Evolutionary conservation across 2,888 invertebrate species (phyloP).

Genomic region (Acheta domesticus): DNA sequence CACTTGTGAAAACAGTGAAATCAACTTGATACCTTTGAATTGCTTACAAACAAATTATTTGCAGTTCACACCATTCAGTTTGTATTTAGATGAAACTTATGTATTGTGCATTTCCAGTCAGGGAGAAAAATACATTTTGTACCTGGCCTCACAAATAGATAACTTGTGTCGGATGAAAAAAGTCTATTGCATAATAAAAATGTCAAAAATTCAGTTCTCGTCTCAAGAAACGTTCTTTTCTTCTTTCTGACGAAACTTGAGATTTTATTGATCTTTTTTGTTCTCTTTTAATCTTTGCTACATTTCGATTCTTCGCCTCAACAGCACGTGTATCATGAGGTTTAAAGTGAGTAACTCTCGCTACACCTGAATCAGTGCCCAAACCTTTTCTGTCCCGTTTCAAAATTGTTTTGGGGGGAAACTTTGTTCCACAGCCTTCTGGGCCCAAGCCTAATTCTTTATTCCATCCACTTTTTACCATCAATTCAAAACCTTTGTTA

Average conservation of each 20-base stretch:
- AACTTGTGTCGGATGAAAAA: neutral
- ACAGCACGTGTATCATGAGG: conserved; percentile 56
- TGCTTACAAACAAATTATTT: too few species aligned
- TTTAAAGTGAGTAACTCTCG: conserved; percentile 62
- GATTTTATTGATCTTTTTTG: conserved; percentile 39
- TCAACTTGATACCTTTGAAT: too few species aligned
- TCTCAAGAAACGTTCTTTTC: conserved; percentile 41
- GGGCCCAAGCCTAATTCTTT: conserved; percentile 70
- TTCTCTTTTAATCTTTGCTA: conserved; percentile 43
- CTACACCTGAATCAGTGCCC: conserved; percentile 49
- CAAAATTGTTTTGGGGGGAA: conserved; percentile 71
- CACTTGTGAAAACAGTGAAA: too few species aligned
- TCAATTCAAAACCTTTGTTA: conserved; percentile 72
- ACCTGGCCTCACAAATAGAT: too few species aligned
- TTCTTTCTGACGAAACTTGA: conserved; percentile 26
- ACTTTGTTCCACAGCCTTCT: conserved; percentile 64
- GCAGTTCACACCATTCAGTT: too few species aligned
- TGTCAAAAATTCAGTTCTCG: conserved; percentile 26
- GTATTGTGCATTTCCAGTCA: too few species aligned
- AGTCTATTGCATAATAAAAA: neutral
- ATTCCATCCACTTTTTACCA: conserved; percentile 77
- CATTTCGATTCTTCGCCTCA: conserved; percentile 37
- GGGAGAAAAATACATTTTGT: too few species aligned
- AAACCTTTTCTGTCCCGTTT: conserved; percentile 72
- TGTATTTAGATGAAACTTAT: too few species aligned